A percentile compares a stretch with the other conserved stretches of the same genome.
phyloP scores from a whole-genome alignment of 2,113 vertebrate genomes.

The Myrmophylax atrothorax region DNA sequence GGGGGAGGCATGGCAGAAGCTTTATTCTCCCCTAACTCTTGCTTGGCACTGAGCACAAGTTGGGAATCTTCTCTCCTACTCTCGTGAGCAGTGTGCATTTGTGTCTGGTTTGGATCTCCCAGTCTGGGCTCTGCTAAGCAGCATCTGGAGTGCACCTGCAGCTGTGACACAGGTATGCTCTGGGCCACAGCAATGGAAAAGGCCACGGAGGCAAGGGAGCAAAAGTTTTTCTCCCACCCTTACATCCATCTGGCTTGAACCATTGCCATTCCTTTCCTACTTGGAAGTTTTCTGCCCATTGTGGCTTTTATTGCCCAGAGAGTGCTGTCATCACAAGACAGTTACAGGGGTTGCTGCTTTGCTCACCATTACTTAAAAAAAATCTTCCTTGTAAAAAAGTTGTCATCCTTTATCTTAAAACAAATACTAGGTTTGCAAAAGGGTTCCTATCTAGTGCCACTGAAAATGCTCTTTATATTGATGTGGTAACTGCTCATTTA shows the following conservation, averaged over 20 bases:
- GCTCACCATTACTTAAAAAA: conserved; percentile 25
- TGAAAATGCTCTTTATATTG: conserved; percentile 69
- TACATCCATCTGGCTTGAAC: fast-evolving
- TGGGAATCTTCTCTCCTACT: not conserved
- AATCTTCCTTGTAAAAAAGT: conserved; percentile 7
- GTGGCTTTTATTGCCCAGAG: not conserved
- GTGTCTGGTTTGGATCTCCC: not conserved
- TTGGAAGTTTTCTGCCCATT: not conserved
- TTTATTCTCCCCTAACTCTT: not conserved
- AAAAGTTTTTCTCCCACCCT: not conserved
- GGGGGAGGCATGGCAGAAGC: not conserved
- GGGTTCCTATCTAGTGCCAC: conserved; percentile 20
- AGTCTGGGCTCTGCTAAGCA: not conserved
- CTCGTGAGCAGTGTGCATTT: fast-evolving
- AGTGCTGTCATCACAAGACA: not conserved
- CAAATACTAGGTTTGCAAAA: conserved; percentile 52
- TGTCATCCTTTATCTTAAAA: conserved; percentile 61
- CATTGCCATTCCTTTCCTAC: not conserved
- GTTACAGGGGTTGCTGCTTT: not conserved
- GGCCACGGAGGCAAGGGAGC: not conserved
- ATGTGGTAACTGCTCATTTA: conserved; percentile 66
- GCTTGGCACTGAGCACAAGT: not conserved
- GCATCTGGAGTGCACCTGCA: not conserved
- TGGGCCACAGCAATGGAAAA: not conserved
- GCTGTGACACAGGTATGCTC: not conserved